These are phyloP conservation scores for Chesias legatella DNA, from an alignment of 2,888 invertebrate species.

Conservation along the genomic window DNA sequence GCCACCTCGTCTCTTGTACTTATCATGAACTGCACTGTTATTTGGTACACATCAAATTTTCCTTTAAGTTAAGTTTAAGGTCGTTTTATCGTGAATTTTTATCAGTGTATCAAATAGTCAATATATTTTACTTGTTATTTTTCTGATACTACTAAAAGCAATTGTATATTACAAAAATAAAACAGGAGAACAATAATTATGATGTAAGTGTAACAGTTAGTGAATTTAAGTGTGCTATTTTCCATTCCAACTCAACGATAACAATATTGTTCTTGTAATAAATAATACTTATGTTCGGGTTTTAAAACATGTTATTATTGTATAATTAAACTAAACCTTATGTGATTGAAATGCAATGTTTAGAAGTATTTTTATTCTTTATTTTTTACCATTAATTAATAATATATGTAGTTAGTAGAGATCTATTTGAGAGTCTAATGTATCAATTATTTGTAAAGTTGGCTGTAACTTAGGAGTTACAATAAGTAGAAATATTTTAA, in stretches of 20 bases:
- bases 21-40: slow-evolving; percentile 75
- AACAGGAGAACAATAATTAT: slow-evolving; percentile 81
- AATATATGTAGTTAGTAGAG: slow-evolving; percentile 74
- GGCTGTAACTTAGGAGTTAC: slow-evolving; percentile 81
- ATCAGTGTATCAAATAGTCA: slow-evolving; percentile 71
- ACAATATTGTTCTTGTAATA: slow-evolving; percentile 74
- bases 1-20: slow-evolving; percentile 60
- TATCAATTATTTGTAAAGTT: slow-evolving; percentile 81
- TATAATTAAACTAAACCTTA: slow-evolving; percentile 80
- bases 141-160: slow-evolving; percentile 77
- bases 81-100: slow-evolving; percentile 63
- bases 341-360: slow-evolving; percentile 81
- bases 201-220: slow-evolving; percentile 80
- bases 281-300: slow-evolving; percentile 73
- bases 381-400: slow-evolving; percentile 79
- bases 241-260: slow-evolving; percentile 80
- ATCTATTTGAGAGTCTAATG: slow-evolving; percentile 81
- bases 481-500: slow-evolving; percentile 80
- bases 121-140: slow-evolving; percentile 77
- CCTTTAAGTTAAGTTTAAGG: slow-evolving; percentile 69
- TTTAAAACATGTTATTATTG: slow-evolving; percentile 78
- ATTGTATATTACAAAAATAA: slow-evolving; percentile 77
- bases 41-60: slow-evolving; percentile 66
- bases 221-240: slow-evolving; percentile 81
- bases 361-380: slow-evolving; percentile 81